Evolutionary conservation across 2,797 vertebrate genomes (phyloP), one percentile per base, ranked within the genome.

Genomic region (Anguilla obscura): DNA sequence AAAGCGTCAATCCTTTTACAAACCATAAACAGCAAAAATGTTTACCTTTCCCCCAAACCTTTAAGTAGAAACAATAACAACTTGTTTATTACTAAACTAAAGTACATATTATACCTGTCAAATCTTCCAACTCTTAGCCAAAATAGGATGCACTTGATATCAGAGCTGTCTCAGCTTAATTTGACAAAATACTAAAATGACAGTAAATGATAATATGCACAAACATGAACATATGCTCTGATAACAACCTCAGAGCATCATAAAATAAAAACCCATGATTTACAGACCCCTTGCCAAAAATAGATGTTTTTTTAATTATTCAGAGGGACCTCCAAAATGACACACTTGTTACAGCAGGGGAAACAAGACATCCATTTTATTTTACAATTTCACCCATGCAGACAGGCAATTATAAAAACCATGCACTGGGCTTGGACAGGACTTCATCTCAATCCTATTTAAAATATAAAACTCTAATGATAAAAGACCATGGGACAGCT

Each of bases 361-460:
- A 91, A 89, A 90, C 91, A 92, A 93, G 89, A 89, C 86, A 88
- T 92, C 91, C 89, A 87, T 92, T 92, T 76, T 36, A 36, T 36
- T 89, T 89, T 33, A 90, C 90, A 89, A 89, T 91, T 92, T 94
- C 90, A 88, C 91, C 91, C 85, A 91, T 90, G 91, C 91, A 91
- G 91, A 90, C 85, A 90, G 91, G 92, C 93, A 93, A 93, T 94
- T 93, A 94, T 93, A 93, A 95, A 94, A 95, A 93, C 93, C 93
- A 92, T 93, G 85, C 91, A 92, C 92, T 89, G 87, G 90, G 90
- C 92, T 93, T 76, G 91, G 91, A 93, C 91, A 92, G 88, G 87
- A 90, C 93, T 93, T 91, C 92, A 93, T 92, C 85, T 85, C 91
- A 94, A 92, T 83, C 85, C 89, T 92, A 91, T 93, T 93, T 90